Percentiles rank a stretch among this genome's conserved stretches.
Conservation (phyloP, 2,888 invertebrate genomes). For the Yponomeuta malinellus region DNA sequence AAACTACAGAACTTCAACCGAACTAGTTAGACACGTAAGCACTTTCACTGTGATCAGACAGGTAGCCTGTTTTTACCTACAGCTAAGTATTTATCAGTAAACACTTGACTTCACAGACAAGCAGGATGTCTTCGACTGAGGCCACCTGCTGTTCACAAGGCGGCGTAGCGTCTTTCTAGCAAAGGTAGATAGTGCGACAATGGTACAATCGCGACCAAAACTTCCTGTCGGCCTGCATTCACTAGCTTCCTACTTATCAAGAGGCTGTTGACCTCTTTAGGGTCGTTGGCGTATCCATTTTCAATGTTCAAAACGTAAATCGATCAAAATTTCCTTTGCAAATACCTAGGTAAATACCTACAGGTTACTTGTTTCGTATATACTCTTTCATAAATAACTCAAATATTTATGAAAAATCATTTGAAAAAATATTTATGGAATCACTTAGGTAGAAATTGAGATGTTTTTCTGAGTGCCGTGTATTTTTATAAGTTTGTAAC, state of each 20-base stretch:
- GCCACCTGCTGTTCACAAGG: neutral
- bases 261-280: neutral
- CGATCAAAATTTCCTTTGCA: neutral
- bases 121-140: neutral
- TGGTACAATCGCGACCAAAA: constrained; percentile 37
- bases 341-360: neutral
- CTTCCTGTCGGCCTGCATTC: constrained; percentile 21
- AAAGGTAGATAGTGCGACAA: constrained; percentile 22
- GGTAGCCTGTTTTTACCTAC: too few species aligned
- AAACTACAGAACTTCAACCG: too few species aligned
- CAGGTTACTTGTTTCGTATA: too few species aligned
- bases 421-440: too few species aligned
- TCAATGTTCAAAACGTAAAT: neutral
- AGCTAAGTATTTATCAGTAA: too few species aligned
- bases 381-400: too few species aligned
- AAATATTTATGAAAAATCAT: too few species aligned
- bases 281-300: neutral
- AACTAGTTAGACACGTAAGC: neutral
- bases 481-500: too few species aligned
- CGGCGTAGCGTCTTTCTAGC: constrained; percentile 24
- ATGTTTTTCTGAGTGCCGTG: too few species aligned
- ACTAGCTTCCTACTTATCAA: neutral
- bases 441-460: too few species aligned
- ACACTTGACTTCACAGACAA: neutral
- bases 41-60: neutral